phyloP scores from a whole-genome alignment of 2,113 vertebrate genomes.

The Gambusia affinis region DNA sequence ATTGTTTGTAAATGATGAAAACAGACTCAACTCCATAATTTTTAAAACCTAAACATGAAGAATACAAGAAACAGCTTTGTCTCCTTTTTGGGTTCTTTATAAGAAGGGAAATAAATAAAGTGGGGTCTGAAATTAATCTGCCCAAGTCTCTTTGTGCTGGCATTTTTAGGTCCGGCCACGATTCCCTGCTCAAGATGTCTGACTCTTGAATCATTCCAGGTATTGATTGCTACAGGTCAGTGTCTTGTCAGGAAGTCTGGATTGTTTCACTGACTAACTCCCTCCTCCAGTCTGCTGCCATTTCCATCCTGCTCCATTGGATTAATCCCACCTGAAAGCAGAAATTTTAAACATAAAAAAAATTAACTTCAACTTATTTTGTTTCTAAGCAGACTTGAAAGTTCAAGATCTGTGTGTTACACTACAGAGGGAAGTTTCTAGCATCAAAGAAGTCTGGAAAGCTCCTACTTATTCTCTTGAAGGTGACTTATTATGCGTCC shows the following conservation, averaged over 20 bases:
- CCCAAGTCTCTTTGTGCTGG: slow-evolving; percentile 4
- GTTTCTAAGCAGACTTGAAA: background rate
- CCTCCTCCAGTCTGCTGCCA: background rate
- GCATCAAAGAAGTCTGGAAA: no score
- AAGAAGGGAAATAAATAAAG: slow-evolving; percentile 73
- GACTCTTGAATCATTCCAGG: background rate
- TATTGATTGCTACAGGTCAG: no score
- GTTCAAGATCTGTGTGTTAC: background rate
- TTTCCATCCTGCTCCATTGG: background rate
- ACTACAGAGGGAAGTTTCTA: no score
- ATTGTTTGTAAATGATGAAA: slow-evolving; percentile 75
- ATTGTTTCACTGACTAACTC: background rate
- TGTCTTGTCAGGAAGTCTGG: background rate
- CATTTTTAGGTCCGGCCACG: background rate
- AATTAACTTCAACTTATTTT: background rate
- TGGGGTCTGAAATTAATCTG: slow-evolving; percentile 52
- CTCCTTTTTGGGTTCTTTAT: slow-evolving; percentile 61
- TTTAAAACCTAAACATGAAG: slow-evolving; percentile 48
- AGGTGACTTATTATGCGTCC: no score
- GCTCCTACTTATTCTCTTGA: background rate
- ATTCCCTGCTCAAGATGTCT: background rate
- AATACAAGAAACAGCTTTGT: slow-evolving; percentile 55
- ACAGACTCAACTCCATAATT: slow-evolving; percentile 59
- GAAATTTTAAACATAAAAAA: background rate
- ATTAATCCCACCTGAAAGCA: slow-evolving; percentile 16